Conservation (phyloP, 2,113 vertebrate species). For the Dinomys branickii region DNA sequence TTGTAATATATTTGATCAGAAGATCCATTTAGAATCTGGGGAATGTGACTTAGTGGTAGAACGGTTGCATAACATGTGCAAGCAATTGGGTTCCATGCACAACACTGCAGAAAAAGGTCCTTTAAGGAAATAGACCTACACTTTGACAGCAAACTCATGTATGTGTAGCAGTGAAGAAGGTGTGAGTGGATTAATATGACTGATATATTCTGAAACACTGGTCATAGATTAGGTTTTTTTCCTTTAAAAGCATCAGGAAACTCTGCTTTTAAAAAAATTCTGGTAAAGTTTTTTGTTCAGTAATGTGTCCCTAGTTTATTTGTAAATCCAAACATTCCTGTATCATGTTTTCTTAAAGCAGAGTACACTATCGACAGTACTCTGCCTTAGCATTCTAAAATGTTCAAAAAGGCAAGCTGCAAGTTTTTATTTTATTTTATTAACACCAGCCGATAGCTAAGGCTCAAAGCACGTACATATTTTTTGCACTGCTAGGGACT, state of each 20-base stretch:
- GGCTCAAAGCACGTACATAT: not conserved
- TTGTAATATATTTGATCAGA: not conserved
- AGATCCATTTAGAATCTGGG: not conserved
- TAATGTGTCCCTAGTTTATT: not conserved
- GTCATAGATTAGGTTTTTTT: not conserved
- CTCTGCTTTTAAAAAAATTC: slow-evolving; percentile 13
- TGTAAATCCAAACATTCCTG: slow-evolving; percentile 9
- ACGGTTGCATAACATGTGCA: not conserved
- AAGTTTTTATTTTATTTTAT: not conserved
- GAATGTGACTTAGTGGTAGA: not conserved
- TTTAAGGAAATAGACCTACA: not conserved
- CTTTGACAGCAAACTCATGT: slow-evolving; percentile 2
- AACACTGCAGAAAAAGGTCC: not conserved
- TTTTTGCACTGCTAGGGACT: not conserved
- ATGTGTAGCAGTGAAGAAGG: not conserved
- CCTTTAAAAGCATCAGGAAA: not conserved
- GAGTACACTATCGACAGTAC: not conserved
- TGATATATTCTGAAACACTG: slow-evolving; percentile 5
- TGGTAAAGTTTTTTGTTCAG: slow-evolving; percentile 46
- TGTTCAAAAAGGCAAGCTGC: slow-evolving; percentile 13
- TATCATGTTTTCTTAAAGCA: slow-evolving; percentile 4
- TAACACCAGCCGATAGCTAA: not conserved
- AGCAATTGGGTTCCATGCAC: not conserved
- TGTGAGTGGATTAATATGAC: not conserved
- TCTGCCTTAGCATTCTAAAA: slow-evolving; percentile 42